Evolutionary conservation across 2,797 vertebrate species (phyloP).

Genomic region (Siniperca undulata): DNA sequence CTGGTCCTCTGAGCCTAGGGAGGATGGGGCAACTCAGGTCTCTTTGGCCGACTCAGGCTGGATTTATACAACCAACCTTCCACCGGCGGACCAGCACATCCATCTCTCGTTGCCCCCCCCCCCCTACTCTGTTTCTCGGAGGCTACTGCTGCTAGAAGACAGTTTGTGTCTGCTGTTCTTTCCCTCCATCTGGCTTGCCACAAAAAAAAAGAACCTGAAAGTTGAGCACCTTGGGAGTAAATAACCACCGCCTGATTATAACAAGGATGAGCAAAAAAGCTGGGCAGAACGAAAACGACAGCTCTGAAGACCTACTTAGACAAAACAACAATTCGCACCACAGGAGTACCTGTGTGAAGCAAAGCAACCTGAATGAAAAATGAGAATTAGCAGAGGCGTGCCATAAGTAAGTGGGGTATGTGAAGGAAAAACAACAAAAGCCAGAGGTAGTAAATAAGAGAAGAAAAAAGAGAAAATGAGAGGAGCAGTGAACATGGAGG

Average conservation of each 20-base stretch:
- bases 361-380: constrained; percentile 61
- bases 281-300: constrained; percentile 43
- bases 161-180: constrained; percentile 57
- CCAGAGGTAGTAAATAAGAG: constrained; percentile 21
- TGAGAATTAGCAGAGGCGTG: constrained; percentile 61
- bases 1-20: constrained; percentile 54
- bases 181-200: constrained; percentile 64
- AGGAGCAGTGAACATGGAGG: not conserved
- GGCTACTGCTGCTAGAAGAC: constrained; percentile 73
- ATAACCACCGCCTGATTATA: constrained; percentile 67
- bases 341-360: constrained; percentile 55
- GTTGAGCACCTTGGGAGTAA: constrained; percentile 67
- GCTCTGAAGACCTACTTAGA: constrained; percentile 66
- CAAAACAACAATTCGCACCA: constrained; percentile 68
- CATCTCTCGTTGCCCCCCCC: constrained; percentile 68
- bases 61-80: constrained; percentile 75
- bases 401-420: constrained; percentile 23
- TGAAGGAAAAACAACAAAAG: constrained; percentile 55
- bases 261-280: constrained; percentile 52
- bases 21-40: constrained; percentile 48
- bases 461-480: constrained; percentile 3
- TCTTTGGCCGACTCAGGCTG: constrained; percentile 52
- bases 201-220: constrained; percentile 48
- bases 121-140: constrained; percentile 48
- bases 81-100: constrained; percentile 64